Percentiles rank a stretch among this genome's conserved stretches.
Conservation (phyloP, 2,113 vertebrate species). For the Proteles cristata region DNA sequence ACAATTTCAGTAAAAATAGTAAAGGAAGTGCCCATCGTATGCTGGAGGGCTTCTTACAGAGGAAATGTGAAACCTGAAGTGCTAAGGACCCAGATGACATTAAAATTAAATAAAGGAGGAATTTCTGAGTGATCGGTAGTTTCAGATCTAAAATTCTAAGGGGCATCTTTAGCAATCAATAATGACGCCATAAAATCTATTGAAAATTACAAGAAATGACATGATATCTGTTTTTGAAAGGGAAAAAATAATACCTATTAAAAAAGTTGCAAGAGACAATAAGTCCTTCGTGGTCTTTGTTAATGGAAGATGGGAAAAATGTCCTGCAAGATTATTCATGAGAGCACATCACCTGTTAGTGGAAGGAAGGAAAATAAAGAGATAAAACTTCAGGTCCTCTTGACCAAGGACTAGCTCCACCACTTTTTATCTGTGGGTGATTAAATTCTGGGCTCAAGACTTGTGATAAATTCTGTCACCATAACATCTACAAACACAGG, state of each 20-base stretch:
- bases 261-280: background rate
- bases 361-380: background rate
- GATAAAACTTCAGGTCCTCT: background rate
- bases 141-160: background rate
- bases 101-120: background rate
- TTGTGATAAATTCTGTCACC: background rate
- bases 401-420: background rate
- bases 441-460: background rate
- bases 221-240: background rate
- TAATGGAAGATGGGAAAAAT: background rate
- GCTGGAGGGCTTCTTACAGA: background rate
- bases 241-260: background rate
- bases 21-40: background rate
- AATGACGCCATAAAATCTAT: background rate
- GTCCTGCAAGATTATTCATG: background rate
- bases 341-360: background rate
- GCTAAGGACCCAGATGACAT: background rate
- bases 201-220: background rate
- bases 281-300: background rate
- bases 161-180: background rate
- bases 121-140: background rate
- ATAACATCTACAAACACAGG: too few relatives aligned
- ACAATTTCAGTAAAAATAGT: background rate
- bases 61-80: background rate
- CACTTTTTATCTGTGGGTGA: background rate